Percentiles rank a stretch among this genome's conserved stretches.
Conservation (phyloP, 2,888 invertebrate genomes). For the Lithosia quadra region DNA sequence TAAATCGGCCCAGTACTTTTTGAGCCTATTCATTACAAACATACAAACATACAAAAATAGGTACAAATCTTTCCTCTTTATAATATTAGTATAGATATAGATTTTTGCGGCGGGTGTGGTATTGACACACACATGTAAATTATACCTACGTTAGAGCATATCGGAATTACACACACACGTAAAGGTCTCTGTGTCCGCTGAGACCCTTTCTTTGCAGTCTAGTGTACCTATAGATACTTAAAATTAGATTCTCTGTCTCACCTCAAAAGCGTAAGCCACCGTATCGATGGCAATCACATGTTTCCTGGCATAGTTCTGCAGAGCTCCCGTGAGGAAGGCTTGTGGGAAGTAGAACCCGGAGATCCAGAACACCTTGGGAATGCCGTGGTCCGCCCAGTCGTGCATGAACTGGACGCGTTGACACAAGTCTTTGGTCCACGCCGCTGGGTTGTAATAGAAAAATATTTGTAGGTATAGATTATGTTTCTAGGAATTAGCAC, state of each 20-base stretch:
- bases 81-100: no score
- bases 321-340: slow-evolving; percentile 93
- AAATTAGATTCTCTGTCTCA: slow-evolving; percentile 48
- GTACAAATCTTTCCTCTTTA: no score
- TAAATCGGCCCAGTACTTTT: no score
- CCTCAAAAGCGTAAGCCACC: slow-evolving; percentile 88
- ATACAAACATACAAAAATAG: no score
- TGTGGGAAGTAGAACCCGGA: slow-evolving; percentile 95
- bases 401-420: slow-evolving; percentile 88
- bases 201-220: no score
- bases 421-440: slow-evolving; percentile 89
- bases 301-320: slow-evolving; percentile 94
- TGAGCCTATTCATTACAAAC: no score
- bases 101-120: no score
- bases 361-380: slow-evolving; percentile 93
- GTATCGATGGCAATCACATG: slow-evolving; percentile 92
- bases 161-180: no score
- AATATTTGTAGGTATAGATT: background rate
- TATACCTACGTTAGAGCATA: no score
- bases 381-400: slow-evolving; percentile 89
- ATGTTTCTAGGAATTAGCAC: no score
- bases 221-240: background rate
- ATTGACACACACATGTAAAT: no score
- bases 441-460: slow-evolving; percentile 73
- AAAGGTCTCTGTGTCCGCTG: no score